Base-by-base conservation (phyloP, 2,113 vertebrate genomes). In the Cottus gobio region DNA sequence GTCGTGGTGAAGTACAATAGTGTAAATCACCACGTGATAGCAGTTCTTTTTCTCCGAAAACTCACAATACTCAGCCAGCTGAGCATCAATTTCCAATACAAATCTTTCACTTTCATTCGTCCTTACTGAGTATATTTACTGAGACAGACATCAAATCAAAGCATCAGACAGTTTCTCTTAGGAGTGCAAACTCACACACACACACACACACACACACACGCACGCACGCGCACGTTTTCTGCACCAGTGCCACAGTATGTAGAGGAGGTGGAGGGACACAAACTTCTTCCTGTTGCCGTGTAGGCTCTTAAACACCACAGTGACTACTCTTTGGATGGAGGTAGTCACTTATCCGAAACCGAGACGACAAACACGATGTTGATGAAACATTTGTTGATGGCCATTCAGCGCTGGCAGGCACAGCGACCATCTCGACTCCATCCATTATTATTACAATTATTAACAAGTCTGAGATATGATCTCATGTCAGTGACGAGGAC, bases 311-410 rank as follows among this genome's bases (percentile, higher is more conserved):
- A 64, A 74, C n/a, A 39, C 39, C 42, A 79, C 3, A 1, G 46
- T 76, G 82, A 87, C 63, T 73, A 88, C 88, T 71, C 90, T 92
- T 76, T 91, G 89, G 77, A 84, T 83, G 79, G 91, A 91, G 87
- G 81, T 26, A 91, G 66, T 82, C 91, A 77, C 86, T 20, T 15
- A 7, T 63, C 50, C 13, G 52, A 74, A 60, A 80, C n/a, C 0
- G 15, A 71, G 28, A 70, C 8, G 71, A 80, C 44, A 78, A 44
- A 72, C 77, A 39, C 4, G 22, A 74, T 67, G 87, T 79, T 83
- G 85, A 90, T 81, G 77, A 90, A 76, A 88, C 85, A 87, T 66
- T 89, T 26, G 48, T 52, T 16, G 81, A 80, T 87, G 80, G 71
- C 52, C 83, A 84, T 48, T 86, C 83, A 84, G 77, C 75, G 60